phyloP scores from a whole-genome alignment of 2,888 invertebrate genomes.

The Oscheius sp. region DNA sequence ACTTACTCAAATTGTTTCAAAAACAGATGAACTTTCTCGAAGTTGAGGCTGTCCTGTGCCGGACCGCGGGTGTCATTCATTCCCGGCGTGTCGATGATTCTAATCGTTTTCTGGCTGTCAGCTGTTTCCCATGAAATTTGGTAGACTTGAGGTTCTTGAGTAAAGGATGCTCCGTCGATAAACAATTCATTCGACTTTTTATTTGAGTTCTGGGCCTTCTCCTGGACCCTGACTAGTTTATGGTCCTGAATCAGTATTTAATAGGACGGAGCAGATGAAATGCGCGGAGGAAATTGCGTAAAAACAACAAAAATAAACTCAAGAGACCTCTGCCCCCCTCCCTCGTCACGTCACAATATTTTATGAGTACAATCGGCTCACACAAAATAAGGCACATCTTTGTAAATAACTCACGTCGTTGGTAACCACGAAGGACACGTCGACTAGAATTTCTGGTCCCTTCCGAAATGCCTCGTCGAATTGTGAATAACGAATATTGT shows the following conservation, averaged over 20 bases:
- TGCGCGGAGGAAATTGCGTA: no score
- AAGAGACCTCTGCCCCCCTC: no score
- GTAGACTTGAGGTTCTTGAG: neutral
- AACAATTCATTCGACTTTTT: neutral
- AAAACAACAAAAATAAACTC: no score
- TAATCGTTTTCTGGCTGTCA: neutral
- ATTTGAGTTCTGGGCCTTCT: neutral
- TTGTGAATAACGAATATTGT: conserved; percentile 8
- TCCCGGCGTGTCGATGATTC: conserved; percentile 28
- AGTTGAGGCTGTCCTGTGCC: conserved; percentile 5
- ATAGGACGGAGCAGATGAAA: no score
- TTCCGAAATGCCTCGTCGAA: conserved; percentile 3
- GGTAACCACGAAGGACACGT: neutral
- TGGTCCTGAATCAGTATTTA: no score
- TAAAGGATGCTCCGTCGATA: neutral
- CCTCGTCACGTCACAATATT: neutral
- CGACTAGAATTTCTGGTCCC: neutral
- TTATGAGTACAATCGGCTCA: neutral
- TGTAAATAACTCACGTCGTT: neutral
- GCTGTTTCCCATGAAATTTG: neutral
- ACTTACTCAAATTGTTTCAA: neutral
- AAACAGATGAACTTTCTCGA: neutral
- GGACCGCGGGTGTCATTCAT: conserved; percentile 9
- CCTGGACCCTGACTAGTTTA: no score
- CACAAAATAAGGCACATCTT: neutral